A percentile compares a stretch with the other conserved stretches of the same genome.
Evolutionary conservation across 1,140 invertebrate genomes (phyloP).

Genomic region (Halesus radiatus): DNA sequence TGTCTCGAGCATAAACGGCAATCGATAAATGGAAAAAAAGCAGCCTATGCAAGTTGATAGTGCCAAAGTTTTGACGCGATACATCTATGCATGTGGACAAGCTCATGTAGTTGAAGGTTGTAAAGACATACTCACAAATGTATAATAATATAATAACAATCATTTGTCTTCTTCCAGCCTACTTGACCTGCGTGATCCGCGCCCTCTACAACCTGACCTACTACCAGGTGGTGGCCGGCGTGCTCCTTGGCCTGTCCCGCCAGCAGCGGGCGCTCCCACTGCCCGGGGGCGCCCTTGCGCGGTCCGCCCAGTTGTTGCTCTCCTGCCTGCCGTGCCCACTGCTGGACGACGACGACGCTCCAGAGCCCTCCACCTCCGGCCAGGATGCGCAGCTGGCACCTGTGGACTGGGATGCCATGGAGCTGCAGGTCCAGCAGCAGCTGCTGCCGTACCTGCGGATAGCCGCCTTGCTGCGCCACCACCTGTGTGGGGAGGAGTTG

Average conservation of each 20-base stretch:
- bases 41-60: too few relatives aligned
- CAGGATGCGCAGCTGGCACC: conserved; percentile 22
- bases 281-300: conserved; percentile 36
- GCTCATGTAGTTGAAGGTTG: too few relatives aligned
- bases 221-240: conserved; percentile 85
- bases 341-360: conserved; percentile 58
- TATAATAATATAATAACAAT: conserved; percentile 43
- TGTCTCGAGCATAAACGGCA: too few relatives aligned
- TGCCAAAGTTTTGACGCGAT: too few relatives aligned
- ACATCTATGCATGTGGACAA: too few relatives aligned
- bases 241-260: conserved; percentile 77
- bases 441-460: conserved; percentile 89
- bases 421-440: conserved; percentile 76
- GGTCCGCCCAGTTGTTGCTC: conserved; percentile 59
- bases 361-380: neutral
- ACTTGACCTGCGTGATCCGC: conserved; percentile 88
- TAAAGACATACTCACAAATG: too few relatives aligned
- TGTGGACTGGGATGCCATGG: conserved; percentile 41
- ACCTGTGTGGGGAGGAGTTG: conserved; percentile 87
- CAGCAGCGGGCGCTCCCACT: conserved; percentile 58
- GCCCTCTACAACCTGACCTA: conserved; percentile 90
- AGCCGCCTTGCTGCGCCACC: conserved; percentile 85
- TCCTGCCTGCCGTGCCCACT: conserved; percentile 60
- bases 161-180: conserved; percentile 74
- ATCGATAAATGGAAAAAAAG: too few relatives aligned